Percentiles rank a stretch among this genome's conserved stretches.
Conservation (phyloP, 2,113 vertebrate species). For the Lutjanus erythropterus region DNA sequence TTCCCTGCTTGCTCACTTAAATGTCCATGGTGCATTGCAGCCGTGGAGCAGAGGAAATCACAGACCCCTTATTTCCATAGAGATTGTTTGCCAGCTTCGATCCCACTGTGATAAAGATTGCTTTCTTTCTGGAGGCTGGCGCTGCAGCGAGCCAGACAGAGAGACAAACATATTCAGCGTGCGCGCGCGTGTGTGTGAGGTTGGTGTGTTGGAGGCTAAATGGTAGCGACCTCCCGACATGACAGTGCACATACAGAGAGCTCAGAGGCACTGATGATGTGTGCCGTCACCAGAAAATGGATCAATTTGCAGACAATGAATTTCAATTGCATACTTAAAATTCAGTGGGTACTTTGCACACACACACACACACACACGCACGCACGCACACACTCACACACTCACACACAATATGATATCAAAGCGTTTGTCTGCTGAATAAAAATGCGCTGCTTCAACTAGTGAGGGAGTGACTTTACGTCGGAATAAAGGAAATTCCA, state of each 20-base stretch:
- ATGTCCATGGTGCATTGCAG: conserved; percentile 63
- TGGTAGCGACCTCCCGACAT: conserved; percentile 26
- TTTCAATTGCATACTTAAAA: conserved; percentile 63
- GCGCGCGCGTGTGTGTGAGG: too few relatives aligned
- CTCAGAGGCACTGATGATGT: conserved; percentile 6
- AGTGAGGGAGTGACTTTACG: not conserved
- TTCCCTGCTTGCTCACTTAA: conserved; percentile 58
- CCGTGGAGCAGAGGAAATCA: conserved; percentile 73
- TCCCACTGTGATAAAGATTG: conserved; percentile 79
- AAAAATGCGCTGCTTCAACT: conserved; percentile 20
- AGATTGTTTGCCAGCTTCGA: conserved; percentile 76
- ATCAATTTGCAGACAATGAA: conserved; percentile 52
- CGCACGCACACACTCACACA: not conserved
- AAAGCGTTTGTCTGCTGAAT: conserved; percentile 22
- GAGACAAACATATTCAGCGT: conserved; percentile 46
- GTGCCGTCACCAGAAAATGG: conserved; percentile 41
- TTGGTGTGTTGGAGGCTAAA: conserved; percentile 25
- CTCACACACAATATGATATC: conserved; percentile 24
- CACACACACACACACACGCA: not conserved
- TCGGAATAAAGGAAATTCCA: conserved; percentile 1
- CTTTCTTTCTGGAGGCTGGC: conserved; percentile 69
- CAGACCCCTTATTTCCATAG: conserved; percentile 75
- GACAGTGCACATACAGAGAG: conserved; percentile 8
- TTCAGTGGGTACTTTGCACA: conserved; percentile 40
- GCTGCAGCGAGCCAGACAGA: conserved; percentile 30